Conservation (phyloP, 2,888 invertebrate genomes). For the Pammene fasciana region DNA sequence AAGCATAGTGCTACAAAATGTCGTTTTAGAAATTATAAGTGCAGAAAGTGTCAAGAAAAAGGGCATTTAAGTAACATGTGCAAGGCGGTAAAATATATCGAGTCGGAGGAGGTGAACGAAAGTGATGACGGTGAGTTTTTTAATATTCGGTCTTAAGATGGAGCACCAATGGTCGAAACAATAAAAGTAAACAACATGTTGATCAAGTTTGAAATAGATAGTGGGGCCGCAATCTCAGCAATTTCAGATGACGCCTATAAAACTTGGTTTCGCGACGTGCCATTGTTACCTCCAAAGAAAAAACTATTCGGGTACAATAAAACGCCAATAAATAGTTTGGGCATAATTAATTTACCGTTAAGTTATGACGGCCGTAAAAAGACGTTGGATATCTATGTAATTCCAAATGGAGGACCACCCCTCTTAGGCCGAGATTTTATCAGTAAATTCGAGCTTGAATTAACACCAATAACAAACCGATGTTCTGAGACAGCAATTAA, state of each 20-base stretch:
- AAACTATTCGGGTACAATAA: background rate
- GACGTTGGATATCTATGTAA: background rate
- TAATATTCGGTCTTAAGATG: too few relatives aligned
- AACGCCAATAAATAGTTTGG: background rate
- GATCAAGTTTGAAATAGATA: background rate
- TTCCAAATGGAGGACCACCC: background rate
- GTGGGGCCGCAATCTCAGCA: background rate
- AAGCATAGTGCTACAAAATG: conserved; percentile 21
- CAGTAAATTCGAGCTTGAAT: too few relatives aligned
- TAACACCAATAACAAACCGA: background rate
- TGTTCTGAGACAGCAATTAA: too few relatives aligned
- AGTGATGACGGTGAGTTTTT: too few relatives aligned
- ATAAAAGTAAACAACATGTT: too few relatives aligned
- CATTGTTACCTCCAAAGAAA: background rate
- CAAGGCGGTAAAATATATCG: conserved; percentile 2
- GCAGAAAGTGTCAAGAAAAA: conserved; percentile 26
- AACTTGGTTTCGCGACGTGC: background rate
- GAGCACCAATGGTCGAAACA: too few relatives aligned
- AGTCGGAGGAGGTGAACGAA: conserved; percentile 7
- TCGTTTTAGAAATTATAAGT: conserved; percentile 21
- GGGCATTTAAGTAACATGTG: conserved; percentile 32
- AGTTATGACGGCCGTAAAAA: background rate
- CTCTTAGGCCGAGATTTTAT: too few relatives aligned
- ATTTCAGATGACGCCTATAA: background rate
- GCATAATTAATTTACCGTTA: background rate